Evolutionary conservation across 2,797 vertebrate species (phyloP), one percentile per base, ranked within the genome.

Genomic region (Pangasius sanitwongsei): DNA sequence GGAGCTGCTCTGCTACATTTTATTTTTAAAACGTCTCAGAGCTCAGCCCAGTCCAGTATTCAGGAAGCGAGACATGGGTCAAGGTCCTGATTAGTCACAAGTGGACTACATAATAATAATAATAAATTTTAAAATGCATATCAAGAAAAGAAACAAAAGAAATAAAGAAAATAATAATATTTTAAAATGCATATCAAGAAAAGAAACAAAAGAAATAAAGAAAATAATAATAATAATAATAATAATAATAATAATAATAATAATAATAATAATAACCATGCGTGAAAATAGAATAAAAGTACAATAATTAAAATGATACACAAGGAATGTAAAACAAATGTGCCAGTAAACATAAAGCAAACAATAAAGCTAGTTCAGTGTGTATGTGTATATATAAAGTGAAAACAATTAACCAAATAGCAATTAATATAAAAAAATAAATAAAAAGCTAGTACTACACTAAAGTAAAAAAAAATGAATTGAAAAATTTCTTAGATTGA

Each of bases 1-100:
- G 83, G 88, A 90, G 88, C 88, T 28, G 55, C 37, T 87, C 48
- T 37, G 88, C 91, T 87, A 90, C 80, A 70, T 86, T 89, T 90
- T 89, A 88, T 88, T 92, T 90, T 89, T 85, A 88, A 55, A 90
- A 86, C 63, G 74, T 91, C 72, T 90, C 83, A 41, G 37, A 86
- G 78, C 86, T 87, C 80, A 41, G 80, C 82, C 28, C 81, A 44
- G 87, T 65, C 78, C 75, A 80, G 77, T 89, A 80, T 89, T 91
- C 74, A 61, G 50, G 20, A 13, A 87, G 80, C n/a, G 59, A 81
- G 83, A 85, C 80, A 41, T 85, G 80, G 88, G 90, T 91, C 89
- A 92, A 91, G 89, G 89, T 67, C 88, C 87, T 87, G 86, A 77
- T 87, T 91, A 23, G 31, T 69, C 67, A 53, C 50, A 63, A 84